Percentiles rank a stretch among this genome's conserved stretches.
Evolutionary conservation across 2,797 vertebrate species (phyloP).

Genomic region (Myioborus miniatus): DNA sequence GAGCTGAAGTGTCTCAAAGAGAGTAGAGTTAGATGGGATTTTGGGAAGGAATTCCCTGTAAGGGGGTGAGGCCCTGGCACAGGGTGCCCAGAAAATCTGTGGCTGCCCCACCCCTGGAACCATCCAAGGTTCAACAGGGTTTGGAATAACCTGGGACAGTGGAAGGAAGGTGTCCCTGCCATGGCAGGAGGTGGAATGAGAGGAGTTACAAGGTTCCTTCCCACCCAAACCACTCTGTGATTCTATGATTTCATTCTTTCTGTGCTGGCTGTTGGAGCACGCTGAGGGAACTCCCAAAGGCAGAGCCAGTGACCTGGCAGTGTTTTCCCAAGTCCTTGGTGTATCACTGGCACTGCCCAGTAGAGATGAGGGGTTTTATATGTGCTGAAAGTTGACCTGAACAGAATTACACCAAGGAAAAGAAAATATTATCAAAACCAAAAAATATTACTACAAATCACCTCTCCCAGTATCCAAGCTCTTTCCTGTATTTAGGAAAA

Average conservation of each 20-base stretch:
- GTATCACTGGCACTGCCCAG: background rate
- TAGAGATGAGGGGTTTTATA: background rate
- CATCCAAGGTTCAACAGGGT: accelerated
- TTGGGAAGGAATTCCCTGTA: background rate
- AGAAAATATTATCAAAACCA: background rate
- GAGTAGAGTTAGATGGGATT: background rate
- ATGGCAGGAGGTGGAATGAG: background rate
- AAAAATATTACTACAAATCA: background rate
- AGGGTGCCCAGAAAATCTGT: background rate
- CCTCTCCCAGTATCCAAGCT: background rate
- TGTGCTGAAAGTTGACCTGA: background rate
- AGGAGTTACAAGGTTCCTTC: background rate
- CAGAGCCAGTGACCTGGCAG: background rate
- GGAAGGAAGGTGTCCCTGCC: background rate
- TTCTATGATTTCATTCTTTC: background rate
- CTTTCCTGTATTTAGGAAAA: background rate
- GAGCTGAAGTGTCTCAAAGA: background rate
- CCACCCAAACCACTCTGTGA: background rate
- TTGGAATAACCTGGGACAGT: background rate
- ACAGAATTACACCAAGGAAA: background rate
- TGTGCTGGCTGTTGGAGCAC: accelerated
- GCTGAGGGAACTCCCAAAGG: background rate
- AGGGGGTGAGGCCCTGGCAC: background rate
- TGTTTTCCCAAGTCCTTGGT: background rate
- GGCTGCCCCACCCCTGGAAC: background rate